Base-by-base conservation (phyloP, 1,140 invertebrate species). In the Contarinia nasturtii region DNA sequence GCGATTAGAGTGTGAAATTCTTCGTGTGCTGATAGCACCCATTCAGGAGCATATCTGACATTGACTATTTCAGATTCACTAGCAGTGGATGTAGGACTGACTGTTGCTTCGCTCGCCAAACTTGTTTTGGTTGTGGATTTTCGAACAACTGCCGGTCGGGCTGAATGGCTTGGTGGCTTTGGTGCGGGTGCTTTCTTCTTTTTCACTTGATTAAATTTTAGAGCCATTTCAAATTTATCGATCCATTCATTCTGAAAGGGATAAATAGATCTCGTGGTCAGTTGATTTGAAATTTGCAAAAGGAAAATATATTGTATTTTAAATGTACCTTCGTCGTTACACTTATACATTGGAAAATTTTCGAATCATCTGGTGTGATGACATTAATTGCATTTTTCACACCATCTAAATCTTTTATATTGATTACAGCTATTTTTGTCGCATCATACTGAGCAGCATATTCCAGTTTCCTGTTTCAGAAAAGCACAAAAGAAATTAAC, bases 1-100 rank as follows among this genome's bases (percentile, higher is more conserved):
- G 93, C 94, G 53, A 98, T 90, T 50, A 82, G 80, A 15, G 96
- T 92, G 69, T 98, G 93, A 19, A 98, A 68, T 65, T 98, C 92
- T 63, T 97, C 93, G 17, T 87, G 80, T 0, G 92, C 75, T 65
- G 96, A 92, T 47, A 80, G 57, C 22, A 98, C 63, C 93, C 93
- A 97, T 53, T 94, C 89, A 1, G 86, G 86, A 46, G 72, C 61
- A 27, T 27, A 27, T 27, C 27, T 27, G 4, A 27, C 3, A 10
- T 27, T 27, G n/a, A n/a, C n/a, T 27, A 55, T 57, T 70, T 67
- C 64, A 76, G 65, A 0, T 51, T 49, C 4, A 68, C 59, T 48
- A 74, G 64, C 59, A 71, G 67, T 49, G 75, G 64, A 53, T 66
- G 65, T 27, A 27, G 63, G 60, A 37, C 63, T 69, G 2, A 45